phyloP scores from a whole-genome alignment of 2,888 invertebrate genomes.

The Helleia helle region DNA sequence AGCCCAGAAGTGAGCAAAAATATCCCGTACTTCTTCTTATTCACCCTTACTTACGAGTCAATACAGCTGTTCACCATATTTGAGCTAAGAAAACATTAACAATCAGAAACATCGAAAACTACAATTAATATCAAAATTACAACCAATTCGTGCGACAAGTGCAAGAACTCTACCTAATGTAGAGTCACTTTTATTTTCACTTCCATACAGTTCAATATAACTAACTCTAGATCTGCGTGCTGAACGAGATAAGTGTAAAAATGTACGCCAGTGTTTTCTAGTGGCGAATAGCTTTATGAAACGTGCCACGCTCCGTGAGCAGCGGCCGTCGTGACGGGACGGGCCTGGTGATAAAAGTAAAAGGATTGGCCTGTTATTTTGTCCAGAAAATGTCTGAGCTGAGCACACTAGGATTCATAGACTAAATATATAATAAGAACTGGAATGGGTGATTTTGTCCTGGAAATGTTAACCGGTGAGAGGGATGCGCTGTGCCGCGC shows the following conservation, averaged over 20 bases:
- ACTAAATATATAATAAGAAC: no score
- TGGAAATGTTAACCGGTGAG: no score
- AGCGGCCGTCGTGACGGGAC: constrained; percentile 24
- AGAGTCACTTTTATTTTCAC: constrained; percentile 57
- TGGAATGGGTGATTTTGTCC: no score
- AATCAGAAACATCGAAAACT: not conserved
- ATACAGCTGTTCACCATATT: not conserved
- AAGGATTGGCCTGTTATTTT: constrained; percentile 1
- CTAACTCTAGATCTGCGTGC: constrained; percentile 25
- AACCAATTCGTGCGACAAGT: constrained; percentile 10
- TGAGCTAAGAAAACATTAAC: not conserved
- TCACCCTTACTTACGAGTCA: not conserved
- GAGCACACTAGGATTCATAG: no score
- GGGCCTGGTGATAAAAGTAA: constrained; percentile 4
- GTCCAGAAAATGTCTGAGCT: no score
- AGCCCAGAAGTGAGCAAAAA: not conserved
- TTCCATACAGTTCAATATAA: constrained; percentile 34
- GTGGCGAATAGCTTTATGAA: constrained; percentile 66
- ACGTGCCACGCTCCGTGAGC: constrained; percentile 51
- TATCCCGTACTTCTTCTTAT: not conserved
- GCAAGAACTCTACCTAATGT: constrained; percentile 11
- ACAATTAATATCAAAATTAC: constrained; percentile 6
- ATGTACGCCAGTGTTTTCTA: constrained; percentile 56
- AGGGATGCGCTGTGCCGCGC: no score
- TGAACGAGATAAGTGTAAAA: constrained; percentile 58